phyloP scores from a whole-genome alignment of 1,140 invertebrate species.

The Carcinoscorpius rotundicauda region DNA sequence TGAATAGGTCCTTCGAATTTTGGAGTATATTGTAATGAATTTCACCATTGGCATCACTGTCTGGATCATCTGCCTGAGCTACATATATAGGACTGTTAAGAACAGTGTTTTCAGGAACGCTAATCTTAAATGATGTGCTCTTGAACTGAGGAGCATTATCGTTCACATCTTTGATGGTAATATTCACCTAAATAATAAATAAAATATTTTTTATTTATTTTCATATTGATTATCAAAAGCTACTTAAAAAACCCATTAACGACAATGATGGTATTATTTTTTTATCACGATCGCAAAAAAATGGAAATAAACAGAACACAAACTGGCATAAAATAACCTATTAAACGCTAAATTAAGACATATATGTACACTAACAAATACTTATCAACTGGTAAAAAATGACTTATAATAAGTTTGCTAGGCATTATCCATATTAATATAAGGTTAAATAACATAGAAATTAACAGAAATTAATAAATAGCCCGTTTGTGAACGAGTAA shows the following conservation, averaged over 20 bases:
- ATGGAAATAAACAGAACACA: not conserved
- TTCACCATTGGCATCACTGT: conserved; percentile 56
- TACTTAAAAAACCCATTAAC: conserved; percentile 42
- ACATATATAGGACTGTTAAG: conserved; percentile 65
- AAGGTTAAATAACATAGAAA: too few relatives aligned
- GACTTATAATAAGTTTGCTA: too few relatives aligned
- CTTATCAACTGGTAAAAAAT: too few relatives aligned
- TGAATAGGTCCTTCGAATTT: conserved; percentile 47
- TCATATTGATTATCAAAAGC: not conserved
- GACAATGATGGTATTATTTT: too few relatives aligned
- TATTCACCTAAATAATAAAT: conserved; percentile 55
- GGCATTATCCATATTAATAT: too few relatives aligned
- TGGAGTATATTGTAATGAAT: conserved; percentile 58
- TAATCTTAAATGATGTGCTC: conserved; percentile 61
- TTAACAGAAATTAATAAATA: too few relatives aligned
- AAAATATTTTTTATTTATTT: not conserved
- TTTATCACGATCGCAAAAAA: not conserved
- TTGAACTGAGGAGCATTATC: conserved; percentile 83
- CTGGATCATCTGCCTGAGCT: conserved; percentile 68
- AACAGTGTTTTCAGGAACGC: conserved; percentile 73
- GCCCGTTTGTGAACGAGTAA: too few relatives aligned
- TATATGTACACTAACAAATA: too few relatives aligned
- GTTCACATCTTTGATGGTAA: conserved; percentile 80
- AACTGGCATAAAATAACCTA: too few relatives aligned
- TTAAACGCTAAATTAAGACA: too few relatives aligned